Evolutionary conservation across 1,140 invertebrate species (phyloP).

Genomic region (Drosophila tropicalis): DNA sequence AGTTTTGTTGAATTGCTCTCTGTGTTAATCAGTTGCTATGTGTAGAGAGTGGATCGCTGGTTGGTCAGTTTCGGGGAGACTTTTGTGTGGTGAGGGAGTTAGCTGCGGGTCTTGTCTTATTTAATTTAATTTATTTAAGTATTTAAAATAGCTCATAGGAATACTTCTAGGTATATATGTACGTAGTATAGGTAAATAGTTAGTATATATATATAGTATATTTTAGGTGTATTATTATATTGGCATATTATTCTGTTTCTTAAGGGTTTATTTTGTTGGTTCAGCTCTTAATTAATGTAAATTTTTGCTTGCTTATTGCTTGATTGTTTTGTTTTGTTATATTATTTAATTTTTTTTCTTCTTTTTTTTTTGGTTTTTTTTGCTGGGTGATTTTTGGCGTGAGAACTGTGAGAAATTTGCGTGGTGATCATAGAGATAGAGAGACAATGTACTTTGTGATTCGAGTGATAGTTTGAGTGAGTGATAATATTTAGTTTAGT

Average conservation of each 20-base stretch:
- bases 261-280: conserved; percentile 9
- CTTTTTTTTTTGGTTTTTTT: background rate
- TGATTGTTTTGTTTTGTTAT: conserved; percentile 1
- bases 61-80: background rate
- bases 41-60: conserved; percentile 4
- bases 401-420: conserved; percentile 15
- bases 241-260: conserved; percentile 6
- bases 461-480: conserved; percentile 20
- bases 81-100: background rate
- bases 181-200: conserved; percentile 12
- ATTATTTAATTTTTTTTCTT: background rate
- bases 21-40: background rate
- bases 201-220: conserved; percentile 8
- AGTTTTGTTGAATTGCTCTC: too few relatives aligned
- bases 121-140: background rate
- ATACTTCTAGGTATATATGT: conserved; percentile 15
- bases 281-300: conserved; percentile 1
- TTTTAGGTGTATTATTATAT: conserved; percentile 3
- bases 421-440: conserved; percentile 10
- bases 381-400: conserved; percentile 13
- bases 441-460: conserved; percentile 20
- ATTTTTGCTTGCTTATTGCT: background rate
- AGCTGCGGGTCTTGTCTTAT: conserved; percentile 4
- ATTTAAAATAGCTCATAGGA: conserved; percentile 5
- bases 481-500: conserved; percentile 9